Conservation (phyloP, 2,113 vertebrate species). For the Odontophorus gujanensis region DNA sequence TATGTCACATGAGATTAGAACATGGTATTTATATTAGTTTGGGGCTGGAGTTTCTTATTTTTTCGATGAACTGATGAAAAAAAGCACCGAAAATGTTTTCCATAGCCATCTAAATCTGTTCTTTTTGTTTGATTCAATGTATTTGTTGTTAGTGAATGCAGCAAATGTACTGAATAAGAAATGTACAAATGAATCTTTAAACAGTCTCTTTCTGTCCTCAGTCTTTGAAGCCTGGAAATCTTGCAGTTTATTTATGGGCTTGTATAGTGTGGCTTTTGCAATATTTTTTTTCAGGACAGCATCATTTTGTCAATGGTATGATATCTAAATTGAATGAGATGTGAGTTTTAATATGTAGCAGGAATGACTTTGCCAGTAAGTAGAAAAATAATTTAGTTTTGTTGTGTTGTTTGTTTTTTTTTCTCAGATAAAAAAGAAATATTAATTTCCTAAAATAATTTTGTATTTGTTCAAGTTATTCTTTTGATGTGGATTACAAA, state of each 20-base stretch:
- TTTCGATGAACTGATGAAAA: not conserved
- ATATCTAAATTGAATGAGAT: slow-evolving; percentile 73
- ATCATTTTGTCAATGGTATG: slow-evolving; percentile 38
- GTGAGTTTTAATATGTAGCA: slow-evolving; percentile 42
- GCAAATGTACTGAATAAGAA: slow-evolving; percentile 31
- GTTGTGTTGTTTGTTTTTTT: not conserved
- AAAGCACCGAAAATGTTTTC: not conserved
- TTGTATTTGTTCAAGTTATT: not conserved
- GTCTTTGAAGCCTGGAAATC: slow-evolving; percentile 3
- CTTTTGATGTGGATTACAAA: not conserved
- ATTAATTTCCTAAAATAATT: slow-evolving; percentile 19
- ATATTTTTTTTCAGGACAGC: slow-evolving; percentile 4
- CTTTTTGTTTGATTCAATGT: not conserved
- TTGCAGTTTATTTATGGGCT: slow-evolving; percentile 69
- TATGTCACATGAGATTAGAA: not conserved
- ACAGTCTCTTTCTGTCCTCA: not conserved
- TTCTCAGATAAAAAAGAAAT: slow-evolving; percentile 54
- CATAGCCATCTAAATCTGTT: not conserved
- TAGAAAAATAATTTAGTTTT: slow-evolving; percentile 42
- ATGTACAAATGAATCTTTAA: slow-evolving; percentile 19
- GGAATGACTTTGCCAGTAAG: slow-evolving; percentile 25
- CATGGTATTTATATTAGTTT: not conserved
- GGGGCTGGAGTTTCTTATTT: not conserved
- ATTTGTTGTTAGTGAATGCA: slow-evolving; percentile 8
- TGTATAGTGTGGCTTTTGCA: slow-evolving; percentile 19